Conservation (phyloP, 1,140 invertebrate genomes). For the Telenomus remus region DNA sequence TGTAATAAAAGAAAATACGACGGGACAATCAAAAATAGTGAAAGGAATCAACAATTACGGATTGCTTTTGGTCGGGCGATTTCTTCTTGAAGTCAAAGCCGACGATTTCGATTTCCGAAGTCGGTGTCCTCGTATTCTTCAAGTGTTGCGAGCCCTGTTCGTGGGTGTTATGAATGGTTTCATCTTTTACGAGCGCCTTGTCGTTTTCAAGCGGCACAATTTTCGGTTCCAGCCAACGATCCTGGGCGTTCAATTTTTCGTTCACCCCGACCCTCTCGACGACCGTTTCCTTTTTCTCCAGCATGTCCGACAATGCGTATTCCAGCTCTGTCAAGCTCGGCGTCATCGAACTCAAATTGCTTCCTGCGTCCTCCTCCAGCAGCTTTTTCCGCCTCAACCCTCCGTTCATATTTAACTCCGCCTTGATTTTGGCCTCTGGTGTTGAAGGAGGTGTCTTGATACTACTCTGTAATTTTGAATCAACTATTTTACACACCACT, state of each 20-base stretch:
- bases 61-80: slow-evolving; percentile 23
- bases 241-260: slow-evolving; percentile 28
- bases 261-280: slow-evolving; percentile 41
- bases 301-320: slow-evolving; percentile 70
- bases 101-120: slow-evolving; percentile 50
- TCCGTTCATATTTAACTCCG: slow-evolving; percentile 53
- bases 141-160: slow-evolving; percentile 15
- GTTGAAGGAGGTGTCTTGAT: slow-evolving; percentile 65
- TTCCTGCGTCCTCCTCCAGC: slow-evolving; percentile 58
- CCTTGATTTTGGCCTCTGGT: slow-evolving; percentile 64
- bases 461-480: slow-evolving; percentile 11
- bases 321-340: slow-evolving; percentile 72
- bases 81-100: slow-evolving; percentile 59
- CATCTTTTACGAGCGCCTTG: no score
- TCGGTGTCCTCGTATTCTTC: slow-evolving; percentile 33
- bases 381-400: slow-evolving; percentile 63
- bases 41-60: slow-evolving; percentile 16
- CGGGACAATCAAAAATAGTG: slow-evolving; percentile 3
- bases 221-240: slow-evolving; percentile 55
- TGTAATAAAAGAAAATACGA: no score
- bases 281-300: slow-evolving; percentile 67
- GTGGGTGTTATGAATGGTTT: slow-evolving; percentile 27
- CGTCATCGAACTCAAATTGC: slow-evolving; percentile 71
- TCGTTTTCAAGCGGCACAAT: slow-evolving; percentile 53
- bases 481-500: slow-evolving; percentile 3